phyloP scores from a whole-genome alignment of 2,888 invertebrate species.

The Philereme vetulata region DNA sequence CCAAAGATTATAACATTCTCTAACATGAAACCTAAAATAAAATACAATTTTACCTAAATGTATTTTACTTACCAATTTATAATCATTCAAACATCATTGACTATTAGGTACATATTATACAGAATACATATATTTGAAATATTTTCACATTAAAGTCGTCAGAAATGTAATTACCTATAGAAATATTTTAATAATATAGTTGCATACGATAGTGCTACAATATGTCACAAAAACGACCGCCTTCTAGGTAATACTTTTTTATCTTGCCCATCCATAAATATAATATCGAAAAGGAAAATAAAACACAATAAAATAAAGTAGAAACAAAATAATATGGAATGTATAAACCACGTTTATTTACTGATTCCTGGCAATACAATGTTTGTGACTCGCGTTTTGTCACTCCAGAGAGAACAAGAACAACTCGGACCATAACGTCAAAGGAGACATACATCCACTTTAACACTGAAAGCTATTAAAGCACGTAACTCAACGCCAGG shows the following conservation, averaged over 20 bases:
- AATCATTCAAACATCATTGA: constrained; percentile 82
- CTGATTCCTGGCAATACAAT: constrained; percentile 86
- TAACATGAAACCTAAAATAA: constrained; percentile 84
- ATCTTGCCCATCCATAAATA: constrained; percentile 56
- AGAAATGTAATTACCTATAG: constrained; percentile 65
- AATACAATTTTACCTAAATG: constrained; percentile 80
- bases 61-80: constrained; percentile 82
- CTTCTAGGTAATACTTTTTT: constrained; percentile 56
- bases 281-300: constrained; percentile 73
- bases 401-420: constrained; percentile 56
- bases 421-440: constrained; percentile 58
- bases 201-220: constrained; percentile 63
- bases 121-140: constrained; percentile 78
- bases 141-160: constrained; percentile 71
- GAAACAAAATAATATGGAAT: constrained; percentile 90
- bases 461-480: constrained; percentile 76
- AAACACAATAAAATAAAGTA: constrained; percentile 79
- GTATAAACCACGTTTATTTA: constrained; percentile 90
- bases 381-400: constrained; percentile 72
- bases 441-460: constrained; percentile 68
- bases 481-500: constrained; percentile 72
- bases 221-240: constrained; percentile 69
- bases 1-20: constrained; percentile 85
- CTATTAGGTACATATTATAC: constrained; percentile 78
- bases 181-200: constrained; percentile 52